A percentile compares a stretch with the other conserved stretches of the same genome.
These are phyloP conservation scores for Delphinus delphis DNA, from an alignment of 2,113 vertebrate species.

Conservation along the genomic window DNA sequence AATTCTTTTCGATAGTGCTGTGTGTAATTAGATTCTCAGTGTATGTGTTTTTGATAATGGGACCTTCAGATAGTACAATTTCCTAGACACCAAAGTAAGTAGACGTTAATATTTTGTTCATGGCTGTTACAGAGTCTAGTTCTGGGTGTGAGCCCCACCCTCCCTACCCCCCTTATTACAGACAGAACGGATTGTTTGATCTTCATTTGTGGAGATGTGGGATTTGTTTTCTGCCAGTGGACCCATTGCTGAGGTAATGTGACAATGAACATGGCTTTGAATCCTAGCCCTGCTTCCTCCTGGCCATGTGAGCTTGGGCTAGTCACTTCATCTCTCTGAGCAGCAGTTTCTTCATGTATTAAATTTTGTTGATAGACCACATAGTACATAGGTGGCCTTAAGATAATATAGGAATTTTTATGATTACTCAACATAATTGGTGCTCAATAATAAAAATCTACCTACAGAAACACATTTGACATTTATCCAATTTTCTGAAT, in stretches of 20 bases:
- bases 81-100: not conserved
- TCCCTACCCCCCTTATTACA: not conserved
- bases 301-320: not conserved
- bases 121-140: not conserved
- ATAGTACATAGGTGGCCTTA: not conserved
- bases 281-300: not conserved
- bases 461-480: not conserved
- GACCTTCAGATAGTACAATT: not conserved
- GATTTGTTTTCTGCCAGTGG: not conserved
- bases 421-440: not conserved
- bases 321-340: not conserved
- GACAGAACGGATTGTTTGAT: not conserved
- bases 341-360: not conserved
- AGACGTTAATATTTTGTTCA: not conserved
- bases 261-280: not conserved
- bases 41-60: not conserved
- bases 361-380: not conserved
- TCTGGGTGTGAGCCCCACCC: not conserved
- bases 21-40: not conserved
- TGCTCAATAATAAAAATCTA: too few relatives aligned
- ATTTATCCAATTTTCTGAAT: not conserved
- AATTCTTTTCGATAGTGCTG: not conserved
- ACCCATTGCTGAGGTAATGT: not conserved
- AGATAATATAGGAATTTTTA: not conserved
- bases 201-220: not conserved